Percentiles rank a stretch among this genome's conserved stretches.
Evolutionary conservation across 2,797 vertebrate genomes (phyloP).

Genomic region (Notolabrus celidotus): DNA sequence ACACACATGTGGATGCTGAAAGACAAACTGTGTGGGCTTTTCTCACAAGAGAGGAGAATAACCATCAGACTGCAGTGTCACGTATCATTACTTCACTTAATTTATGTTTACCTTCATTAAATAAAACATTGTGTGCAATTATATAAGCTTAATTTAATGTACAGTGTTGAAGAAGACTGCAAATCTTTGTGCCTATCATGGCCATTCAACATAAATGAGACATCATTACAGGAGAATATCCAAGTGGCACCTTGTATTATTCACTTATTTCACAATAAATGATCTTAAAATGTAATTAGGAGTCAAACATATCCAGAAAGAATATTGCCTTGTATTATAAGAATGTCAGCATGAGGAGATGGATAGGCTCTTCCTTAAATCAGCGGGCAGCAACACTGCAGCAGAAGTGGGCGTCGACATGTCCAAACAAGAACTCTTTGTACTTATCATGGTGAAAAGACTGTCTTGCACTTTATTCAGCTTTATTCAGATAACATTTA

Average conservation of each 20-base stretch:
- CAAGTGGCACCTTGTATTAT: constrained; percentile 1
- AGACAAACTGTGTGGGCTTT: background rate
- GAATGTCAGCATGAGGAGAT: background rate
- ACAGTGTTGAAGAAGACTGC: background rate
- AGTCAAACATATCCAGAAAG: background rate
- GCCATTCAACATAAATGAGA: background rate
- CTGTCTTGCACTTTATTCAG: no score
- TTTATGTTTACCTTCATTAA: background rate
- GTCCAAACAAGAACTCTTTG: background rate
- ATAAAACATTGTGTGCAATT: background rate
- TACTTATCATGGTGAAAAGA: constrained; percentile 14
- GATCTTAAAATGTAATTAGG: constrained; percentile 3
- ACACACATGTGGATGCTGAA: constrained; percentile 19
- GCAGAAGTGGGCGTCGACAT: background rate
- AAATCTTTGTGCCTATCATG: background rate
- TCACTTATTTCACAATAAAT: background rate
- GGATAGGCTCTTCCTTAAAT: background rate
- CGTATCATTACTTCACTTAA: background rate
- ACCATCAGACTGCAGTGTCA: background rate
- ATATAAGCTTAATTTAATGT: no score
- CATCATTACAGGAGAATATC: background rate
- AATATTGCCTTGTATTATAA: constrained; percentile 5
- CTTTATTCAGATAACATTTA: constrained; percentile 33
- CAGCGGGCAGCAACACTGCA: background rate
- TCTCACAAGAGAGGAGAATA: background rate